Evolutionary conservation across 2,113 vertebrate genomes (phyloP).

Genomic region (Myocastor coypus): DNA sequence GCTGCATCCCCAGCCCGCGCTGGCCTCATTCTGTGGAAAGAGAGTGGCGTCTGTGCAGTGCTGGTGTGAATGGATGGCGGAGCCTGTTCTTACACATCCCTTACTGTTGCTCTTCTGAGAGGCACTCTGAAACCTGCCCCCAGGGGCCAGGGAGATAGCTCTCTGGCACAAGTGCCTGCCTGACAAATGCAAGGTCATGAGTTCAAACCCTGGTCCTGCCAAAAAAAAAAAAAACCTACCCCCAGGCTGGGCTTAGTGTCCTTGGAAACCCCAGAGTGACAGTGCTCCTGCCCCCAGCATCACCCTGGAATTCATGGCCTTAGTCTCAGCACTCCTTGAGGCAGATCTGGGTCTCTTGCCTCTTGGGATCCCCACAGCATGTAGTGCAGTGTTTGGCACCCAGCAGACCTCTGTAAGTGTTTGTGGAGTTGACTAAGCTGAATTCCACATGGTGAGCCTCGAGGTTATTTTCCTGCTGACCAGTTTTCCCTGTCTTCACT

Average conservation of each 20-base stretch:
- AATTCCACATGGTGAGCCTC: neutral
- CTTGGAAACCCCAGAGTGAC: neutral
- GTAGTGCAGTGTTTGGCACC: slow-evolving; percentile 64
- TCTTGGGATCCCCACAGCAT: neutral
- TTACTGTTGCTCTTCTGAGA: neutral
- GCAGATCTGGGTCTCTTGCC: neutral
- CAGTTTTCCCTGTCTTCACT: slow-evolving; percentile 77
- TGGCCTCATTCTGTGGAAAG: neutral
- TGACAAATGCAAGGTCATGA: too few species aligned
- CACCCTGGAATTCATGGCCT: fast-evolving
- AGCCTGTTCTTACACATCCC: neutral
- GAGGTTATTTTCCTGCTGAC: slow-evolving; percentile 64
- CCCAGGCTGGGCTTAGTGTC: neutral
- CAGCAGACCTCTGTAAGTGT: slow-evolving; percentile 59
- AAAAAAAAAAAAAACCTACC: too few species aligned
- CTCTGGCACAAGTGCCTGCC: too few species aligned
- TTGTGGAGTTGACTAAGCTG: slow-evolving; percentile 36
- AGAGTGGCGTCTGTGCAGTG: neutral
- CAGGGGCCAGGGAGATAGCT: too few species aligned
- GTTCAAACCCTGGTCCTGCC: too few species aligned
- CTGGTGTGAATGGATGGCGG: too few species aligned
- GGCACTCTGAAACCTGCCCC: neutral
- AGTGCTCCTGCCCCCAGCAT: fast-evolving
- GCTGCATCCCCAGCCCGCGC: neutral
- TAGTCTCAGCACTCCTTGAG: neutral